These are phyloP conservation scores for Tricholauxania praeusta DNA, from an alignment of 2,888 invertebrate genomes.

Conservation along the genomic window DNA sequence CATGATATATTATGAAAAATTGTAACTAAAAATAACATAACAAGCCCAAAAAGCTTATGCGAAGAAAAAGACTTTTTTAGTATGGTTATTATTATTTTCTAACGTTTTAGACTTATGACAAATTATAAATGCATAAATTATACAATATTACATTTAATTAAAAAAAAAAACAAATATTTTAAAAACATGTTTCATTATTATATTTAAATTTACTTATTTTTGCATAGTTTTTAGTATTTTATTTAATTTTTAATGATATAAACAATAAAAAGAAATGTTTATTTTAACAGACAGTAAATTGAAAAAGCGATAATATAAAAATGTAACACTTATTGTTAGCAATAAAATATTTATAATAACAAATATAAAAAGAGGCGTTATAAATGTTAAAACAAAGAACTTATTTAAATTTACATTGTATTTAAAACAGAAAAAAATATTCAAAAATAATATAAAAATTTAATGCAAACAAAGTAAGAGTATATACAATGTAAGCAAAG, in stretches of 20 bases:
- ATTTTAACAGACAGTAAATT: neutral
- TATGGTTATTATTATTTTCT: slow-evolving; percentile 30
- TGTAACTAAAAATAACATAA: slow-evolving; percentile 39
- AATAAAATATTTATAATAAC: slow-evolving; percentile 36
- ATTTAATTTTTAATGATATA: slow-evolving; percentile 51
- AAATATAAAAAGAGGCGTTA: slow-evolving; percentile 12
- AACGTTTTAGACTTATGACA: slow-evolving; percentile 28
- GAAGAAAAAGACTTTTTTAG: slow-evolving; percentile 53
- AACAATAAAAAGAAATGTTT: slow-evolving; percentile 32
- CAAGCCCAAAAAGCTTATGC: slow-evolving; percentile 58
- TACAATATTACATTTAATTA: slow-evolving; percentile 19
- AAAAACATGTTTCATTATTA: slow-evolving; percentile 55
- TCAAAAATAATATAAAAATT: neutral
- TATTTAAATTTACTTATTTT: slow-evolving; percentile 13
- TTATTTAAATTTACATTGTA: slow-evolving; percentile 19
- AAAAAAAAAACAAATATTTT: slow-evolving; percentile 49
- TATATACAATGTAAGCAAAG: slow-evolving; percentile 1
- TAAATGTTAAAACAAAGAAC: neutral
- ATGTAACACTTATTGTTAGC: slow-evolving; percentile 58
- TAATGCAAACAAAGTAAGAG: slow-evolving; percentile 13
- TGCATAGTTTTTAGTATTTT: slow-evolving; percentile 57
- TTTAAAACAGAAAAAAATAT: slow-evolving; percentile 17
- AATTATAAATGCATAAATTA: slow-evolving; percentile 23
- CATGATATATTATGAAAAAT: slow-evolving; percentile 47
- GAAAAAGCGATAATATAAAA: slow-evolving; percentile 44